Evolutionary conservation across 2,888 invertebrate species (phyloP).

Genomic region (Dermolepida albohirtum): DNA sequence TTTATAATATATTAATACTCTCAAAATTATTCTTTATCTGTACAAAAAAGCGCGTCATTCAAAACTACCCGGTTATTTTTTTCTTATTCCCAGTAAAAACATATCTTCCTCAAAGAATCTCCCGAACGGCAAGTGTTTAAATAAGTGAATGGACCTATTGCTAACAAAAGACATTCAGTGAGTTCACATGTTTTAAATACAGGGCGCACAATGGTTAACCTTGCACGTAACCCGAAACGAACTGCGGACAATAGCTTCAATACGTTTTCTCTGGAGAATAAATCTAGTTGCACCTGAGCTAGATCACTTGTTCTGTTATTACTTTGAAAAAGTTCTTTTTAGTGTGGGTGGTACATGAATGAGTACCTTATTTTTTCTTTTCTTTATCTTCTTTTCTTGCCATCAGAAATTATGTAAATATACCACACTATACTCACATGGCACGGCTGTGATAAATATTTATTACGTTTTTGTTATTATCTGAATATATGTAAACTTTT

Average conservation of each 20-base stretch:
- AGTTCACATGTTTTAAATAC: slow-evolving; percentile 59
- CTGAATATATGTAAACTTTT: no score
- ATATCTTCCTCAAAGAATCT: slow-evolving; percentile 49
- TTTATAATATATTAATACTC: no score
- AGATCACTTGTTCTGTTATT: slow-evolving; percentile 55
- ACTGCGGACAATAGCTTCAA: slow-evolving; percentile 51
- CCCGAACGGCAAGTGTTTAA: slow-evolving; percentile 57
- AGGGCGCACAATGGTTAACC: slow-evolving; percentile 56
- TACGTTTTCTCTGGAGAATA: slow-evolving; percentile 51
- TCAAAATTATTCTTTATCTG: no score
- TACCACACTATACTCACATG: no score
- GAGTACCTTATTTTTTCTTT: no score
- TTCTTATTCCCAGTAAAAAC: slow-evolving; percentile 52
- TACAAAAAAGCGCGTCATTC: no score
- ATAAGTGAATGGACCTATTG: slow-evolving; percentile 60
- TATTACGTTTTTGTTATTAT: no score
- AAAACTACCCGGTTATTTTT: slow-evolving; percentile 31
- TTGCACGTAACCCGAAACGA: slow-evolving; percentile 60
- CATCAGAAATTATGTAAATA: no score
- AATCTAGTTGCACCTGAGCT: slow-evolving; percentile 55
- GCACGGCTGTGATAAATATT: no score
- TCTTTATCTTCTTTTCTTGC: no score
- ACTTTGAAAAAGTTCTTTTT: no score
- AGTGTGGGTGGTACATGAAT: no score
- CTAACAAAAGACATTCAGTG: slow-evolving; percentile 57